Evolutionary conservation across 2,113 vertebrate species (phyloP).

Genomic region (Lichenostomus cassidix): DNA sequence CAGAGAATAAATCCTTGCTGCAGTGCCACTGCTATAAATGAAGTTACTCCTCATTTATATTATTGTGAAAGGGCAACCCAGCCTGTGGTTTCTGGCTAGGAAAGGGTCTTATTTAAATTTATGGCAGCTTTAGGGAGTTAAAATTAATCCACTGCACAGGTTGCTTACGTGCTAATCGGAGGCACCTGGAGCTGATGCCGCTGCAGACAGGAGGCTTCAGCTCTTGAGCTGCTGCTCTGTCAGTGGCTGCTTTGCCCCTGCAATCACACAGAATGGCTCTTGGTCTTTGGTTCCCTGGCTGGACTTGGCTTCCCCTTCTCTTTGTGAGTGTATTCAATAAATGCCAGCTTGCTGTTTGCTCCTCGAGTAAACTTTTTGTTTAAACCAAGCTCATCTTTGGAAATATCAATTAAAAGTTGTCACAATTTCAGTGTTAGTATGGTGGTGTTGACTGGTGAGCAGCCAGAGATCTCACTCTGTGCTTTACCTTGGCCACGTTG

Average conservation of each 20-base stretch:
- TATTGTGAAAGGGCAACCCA: background rate
- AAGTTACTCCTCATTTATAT: background rate
- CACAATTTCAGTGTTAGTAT: background rate
- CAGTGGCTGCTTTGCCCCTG: background rate
- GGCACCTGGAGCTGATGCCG: background rate
- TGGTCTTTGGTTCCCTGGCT: background rate
- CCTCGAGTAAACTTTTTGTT: fast-evolving
- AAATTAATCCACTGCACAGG: background rate
- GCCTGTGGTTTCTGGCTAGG: background rate
- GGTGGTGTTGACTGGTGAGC: background rate
- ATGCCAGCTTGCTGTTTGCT: background rate
- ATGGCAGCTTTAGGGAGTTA: background rate
- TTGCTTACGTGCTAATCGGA: background rate
- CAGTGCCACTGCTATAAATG: background rate
- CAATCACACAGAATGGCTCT: background rate
- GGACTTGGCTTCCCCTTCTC: background rate
- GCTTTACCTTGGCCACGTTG: background rate
- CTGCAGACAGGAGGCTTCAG: background rate
- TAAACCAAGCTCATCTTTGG: background rate
- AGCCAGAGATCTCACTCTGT: background rate
- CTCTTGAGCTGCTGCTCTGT: background rate
- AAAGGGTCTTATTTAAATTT: background rate
- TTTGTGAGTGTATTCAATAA: background rate
- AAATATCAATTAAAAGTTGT: background rate
- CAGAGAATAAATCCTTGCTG: background rate